A percentile compares a stretch with the other conserved stretches of the same genome.
Evolutionary conservation across 1,140 invertebrate genomes (phyloP).

Genomic region (Drosophila funebris): DNA sequence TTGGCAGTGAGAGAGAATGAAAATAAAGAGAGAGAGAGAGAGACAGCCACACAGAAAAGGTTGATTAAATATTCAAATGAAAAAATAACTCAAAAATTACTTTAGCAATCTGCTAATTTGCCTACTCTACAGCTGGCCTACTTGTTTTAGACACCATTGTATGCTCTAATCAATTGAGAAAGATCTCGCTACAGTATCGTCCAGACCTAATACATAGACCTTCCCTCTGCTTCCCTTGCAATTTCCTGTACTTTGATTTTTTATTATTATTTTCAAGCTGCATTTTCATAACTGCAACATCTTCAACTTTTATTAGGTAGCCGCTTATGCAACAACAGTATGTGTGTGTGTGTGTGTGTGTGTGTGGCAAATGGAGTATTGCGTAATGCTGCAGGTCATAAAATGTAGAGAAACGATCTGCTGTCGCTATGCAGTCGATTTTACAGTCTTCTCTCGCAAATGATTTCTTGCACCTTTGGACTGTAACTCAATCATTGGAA

Average conservation of each 20-base stretch:
- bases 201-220: background rate
- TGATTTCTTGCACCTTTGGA: conserved; percentile 3
- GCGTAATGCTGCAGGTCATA: background rate
- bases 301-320: conserved; percentile 1
- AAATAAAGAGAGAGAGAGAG: background rate
- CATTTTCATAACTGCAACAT: conserved; percentile 5
- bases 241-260: background rate
- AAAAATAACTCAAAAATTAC: too few species aligned
- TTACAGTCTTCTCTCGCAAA: background rate
- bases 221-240: background rate
- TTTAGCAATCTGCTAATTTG: background rate
- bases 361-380: background rate
- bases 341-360: too few species aligned
- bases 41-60: too few species aligned
- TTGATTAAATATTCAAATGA: too few species aligned
- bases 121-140: background rate
- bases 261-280: background rate
- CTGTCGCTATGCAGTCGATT: background rate
- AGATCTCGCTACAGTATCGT: background rate
- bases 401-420: background rate
- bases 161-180: background rate
- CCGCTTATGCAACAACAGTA: background rate
- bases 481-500: conserved; percentile 38
- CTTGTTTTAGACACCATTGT: background rate
- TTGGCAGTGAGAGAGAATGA: background rate